Conservation (phyloP, 2,797 vertebrate genomes). For the Cheirogaleus major region DNA sequence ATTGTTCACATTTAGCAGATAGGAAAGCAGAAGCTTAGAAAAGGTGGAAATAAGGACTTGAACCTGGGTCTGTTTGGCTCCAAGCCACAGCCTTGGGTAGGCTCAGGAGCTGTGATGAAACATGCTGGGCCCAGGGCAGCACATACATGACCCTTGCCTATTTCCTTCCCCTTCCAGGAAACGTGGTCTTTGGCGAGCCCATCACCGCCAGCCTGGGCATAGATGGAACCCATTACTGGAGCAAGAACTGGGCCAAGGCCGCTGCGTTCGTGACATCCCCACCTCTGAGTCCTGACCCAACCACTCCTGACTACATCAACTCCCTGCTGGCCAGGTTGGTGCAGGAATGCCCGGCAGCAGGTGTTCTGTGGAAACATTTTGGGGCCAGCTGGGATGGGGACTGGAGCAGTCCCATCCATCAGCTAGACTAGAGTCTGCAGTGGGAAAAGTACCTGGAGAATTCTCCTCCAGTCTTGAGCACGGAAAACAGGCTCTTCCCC, state of each 20-base stretch:
- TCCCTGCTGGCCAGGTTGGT: conserved; percentile 96
- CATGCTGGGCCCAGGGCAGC: neutral
- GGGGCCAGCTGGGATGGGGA: neutral
- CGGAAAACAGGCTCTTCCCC: neutral
- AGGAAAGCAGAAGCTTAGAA: neutral
- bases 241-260: conserved; percentile 99
- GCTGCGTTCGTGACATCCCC: conserved; percentile 97
- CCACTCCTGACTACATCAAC: conserved; percentile 97
- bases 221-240: conserved; percentile 99
- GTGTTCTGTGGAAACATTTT: fast-evolving
- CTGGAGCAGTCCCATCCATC: neutral
- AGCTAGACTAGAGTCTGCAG: neutral
- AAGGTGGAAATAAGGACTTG: neutral
- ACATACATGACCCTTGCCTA: neutral
- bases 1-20: neutral
- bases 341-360: neutral
- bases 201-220: conserved; percentile 97
- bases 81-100: neutral
- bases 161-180: conserved; percentile 86
- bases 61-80: neutral
- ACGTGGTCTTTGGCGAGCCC: conserved; percentile 98
- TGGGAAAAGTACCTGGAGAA: fast-evolving
- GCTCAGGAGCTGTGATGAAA: neutral
- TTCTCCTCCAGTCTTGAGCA: neutral
- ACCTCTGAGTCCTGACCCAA: conserved; percentile 97